Percentiles rank a stretch among this genome's conserved stretches.
phyloP scores from a whole-genome alignment of 2,797 vertebrate genomes.

The Myiotriccus ornatus region DNA sequence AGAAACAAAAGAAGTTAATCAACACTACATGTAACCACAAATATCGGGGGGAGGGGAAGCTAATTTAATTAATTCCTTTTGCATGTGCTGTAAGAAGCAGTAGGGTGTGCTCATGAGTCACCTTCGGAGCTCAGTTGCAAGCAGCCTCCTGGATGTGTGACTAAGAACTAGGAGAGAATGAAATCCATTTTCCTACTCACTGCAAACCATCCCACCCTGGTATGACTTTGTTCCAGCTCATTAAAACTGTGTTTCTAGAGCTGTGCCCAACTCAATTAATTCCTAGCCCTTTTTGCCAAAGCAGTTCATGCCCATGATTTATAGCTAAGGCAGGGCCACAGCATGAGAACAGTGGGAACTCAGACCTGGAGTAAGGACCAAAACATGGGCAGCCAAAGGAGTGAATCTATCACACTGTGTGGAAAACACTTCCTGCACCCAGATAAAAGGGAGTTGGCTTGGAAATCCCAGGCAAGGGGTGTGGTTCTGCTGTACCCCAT shows the following conservation, averaged over 20 bases:
- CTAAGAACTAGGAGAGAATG: neutral
- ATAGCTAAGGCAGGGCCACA: rapidly evolving
- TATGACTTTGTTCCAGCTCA: slow-evolving; percentile 43
- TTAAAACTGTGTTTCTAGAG: slow-evolving; percentile 12
- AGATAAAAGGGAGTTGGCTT: neutral
- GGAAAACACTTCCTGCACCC: neutral
- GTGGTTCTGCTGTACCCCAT: neutral
- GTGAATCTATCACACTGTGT: neutral
- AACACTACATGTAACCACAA: neutral
- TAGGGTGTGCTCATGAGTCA: slow-evolving; percentile 41
- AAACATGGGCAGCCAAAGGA: neutral
- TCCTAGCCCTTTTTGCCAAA: neutral
- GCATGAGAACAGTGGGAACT: neutral
- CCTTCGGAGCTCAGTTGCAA: neutral
- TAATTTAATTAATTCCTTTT: neutral
- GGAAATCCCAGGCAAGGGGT: neutral
- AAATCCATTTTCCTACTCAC: neutral
- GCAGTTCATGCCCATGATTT: neutral
- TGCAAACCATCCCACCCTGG: neutral
- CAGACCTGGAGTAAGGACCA: neutral
- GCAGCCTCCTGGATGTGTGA: neutral
- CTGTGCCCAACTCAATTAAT: neutral
- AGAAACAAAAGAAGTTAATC: neutral
- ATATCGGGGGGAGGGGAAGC: neutral
- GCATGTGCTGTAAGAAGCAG: neutral